phyloP scores from a whole-genome alignment of 2,888 invertebrate genomes.

The Lissocephala sabroskyi region DNA sequence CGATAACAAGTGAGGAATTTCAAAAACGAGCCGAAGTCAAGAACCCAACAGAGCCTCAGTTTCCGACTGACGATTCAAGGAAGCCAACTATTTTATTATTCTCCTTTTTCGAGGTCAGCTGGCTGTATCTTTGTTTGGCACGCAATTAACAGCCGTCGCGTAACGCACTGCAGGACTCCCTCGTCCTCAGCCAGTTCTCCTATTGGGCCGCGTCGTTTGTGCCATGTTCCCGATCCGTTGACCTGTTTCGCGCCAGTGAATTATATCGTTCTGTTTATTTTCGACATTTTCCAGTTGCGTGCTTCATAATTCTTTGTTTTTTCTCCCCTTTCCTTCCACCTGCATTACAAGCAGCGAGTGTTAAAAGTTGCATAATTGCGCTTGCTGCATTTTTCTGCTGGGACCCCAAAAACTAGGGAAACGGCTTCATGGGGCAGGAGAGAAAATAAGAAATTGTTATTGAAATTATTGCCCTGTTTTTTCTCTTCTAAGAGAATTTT shows the following conservation, averaged over 20 bases:
- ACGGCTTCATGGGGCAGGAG: too few species aligned
- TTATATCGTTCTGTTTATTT: constrained; percentile 1
- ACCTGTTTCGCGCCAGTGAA: constrained; percentile 45
- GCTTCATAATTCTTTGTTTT: constrained; percentile 26
- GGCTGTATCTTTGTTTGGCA: constrained; percentile 24
- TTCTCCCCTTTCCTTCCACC: constrained; percentile 30
- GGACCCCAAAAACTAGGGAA: too few species aligned
- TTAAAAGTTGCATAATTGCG: constrained; percentile 58
- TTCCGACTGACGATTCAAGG: too few species aligned
- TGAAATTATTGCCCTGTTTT: too few species aligned
- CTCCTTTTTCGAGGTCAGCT: too few species aligned
- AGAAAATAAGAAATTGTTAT: too few species aligned
- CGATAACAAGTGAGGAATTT: too few species aligned
- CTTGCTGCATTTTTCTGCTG: constrained; percentile 20
- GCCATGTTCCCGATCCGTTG: constrained; percentile 32
- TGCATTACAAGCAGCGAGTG: constrained; percentile 43
- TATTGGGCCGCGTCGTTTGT: constrained; percentile 31
- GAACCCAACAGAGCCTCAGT: too few species aligned
- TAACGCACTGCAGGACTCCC: constrained; percentile 59
- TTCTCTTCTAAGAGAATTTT: too few species aligned
- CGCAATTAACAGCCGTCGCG: constrained; percentile 53
- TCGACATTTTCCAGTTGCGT: constrained; percentile 47
- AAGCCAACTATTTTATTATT: too few species aligned
- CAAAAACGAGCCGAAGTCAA: too few species aligned
- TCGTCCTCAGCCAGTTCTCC: constrained; percentile 23